Evolutionary conservation across 2,888 invertebrate genomes (phyloP).

Genomic region (Tinea semifulvella): DNA sequence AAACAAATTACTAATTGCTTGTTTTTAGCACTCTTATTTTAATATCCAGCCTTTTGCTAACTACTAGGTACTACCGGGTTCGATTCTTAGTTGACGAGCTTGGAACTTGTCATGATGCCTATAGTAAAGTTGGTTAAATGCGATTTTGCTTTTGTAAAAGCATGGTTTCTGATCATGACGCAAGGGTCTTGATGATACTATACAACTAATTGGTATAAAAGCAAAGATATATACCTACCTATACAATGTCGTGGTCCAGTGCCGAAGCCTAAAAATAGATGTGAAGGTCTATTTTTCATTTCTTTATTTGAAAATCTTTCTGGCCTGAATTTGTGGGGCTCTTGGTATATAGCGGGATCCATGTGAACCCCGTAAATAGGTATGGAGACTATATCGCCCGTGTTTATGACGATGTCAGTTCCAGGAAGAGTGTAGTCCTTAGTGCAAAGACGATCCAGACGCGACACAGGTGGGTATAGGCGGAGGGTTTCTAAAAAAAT

Average conservation of each 20-base stretch:
- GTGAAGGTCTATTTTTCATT: conserved; percentile 52
- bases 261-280: conserved; percentile 64
- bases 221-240: conserved; percentile 32
- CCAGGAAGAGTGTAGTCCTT: conserved; percentile 62
- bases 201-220: no score
- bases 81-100: no score
- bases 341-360: conserved; percentile 62
- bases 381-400: conserved; percentile 51
- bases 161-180: no score
- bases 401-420: conserved; percentile 44
- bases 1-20: no score
- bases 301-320: conserved; percentile 65
- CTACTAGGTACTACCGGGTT: no score
- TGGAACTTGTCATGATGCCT: no score
- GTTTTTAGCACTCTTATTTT: no score
- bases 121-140: no score
- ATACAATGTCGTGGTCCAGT: conserved; percentile 61
- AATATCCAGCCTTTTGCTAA: no score
- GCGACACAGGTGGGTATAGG: conserved; percentile 62
- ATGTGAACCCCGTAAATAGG: conserved; percentile 60
- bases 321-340: conserved; percentile 60
- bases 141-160: no score
- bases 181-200: no score
- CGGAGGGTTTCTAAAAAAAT: conserved; percentile 68
- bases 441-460: conserved; percentile 61